These are phyloP conservation scores for Junonia oenone DNA, from an alignment of 2,888 invertebrate genomes.

Conservation along the genomic window DNA sequence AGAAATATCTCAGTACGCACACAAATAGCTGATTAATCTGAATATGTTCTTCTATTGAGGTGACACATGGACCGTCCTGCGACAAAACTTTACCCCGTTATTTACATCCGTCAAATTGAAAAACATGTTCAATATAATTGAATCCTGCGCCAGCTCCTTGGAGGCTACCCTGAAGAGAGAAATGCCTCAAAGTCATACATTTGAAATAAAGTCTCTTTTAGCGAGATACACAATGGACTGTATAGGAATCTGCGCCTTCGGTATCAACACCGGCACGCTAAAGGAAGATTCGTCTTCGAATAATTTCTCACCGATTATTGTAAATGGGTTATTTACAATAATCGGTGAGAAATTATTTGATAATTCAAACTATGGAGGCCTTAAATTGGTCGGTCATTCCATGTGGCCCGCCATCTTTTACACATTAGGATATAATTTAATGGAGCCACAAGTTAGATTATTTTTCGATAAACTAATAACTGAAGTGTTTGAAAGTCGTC, in stretches of 20 bases:
- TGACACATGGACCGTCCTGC: neutral
- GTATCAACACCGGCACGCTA: neutral
- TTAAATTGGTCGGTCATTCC: neutral
- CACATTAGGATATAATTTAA: neutral
- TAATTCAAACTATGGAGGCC: conserved; percentile 1
- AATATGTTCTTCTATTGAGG: neutral
- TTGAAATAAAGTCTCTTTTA: no score
- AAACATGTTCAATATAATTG: no score
- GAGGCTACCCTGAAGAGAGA: neutral
- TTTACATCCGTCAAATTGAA: no score
- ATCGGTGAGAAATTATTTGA: no score
- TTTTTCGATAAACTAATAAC: conserved; percentile 6
- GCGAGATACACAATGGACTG: neutral
- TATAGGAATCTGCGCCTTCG: neutral
- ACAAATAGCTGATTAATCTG: no score
- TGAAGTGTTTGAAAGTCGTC: conserved; percentile 1
- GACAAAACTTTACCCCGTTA: no score
- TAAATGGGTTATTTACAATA: no score
- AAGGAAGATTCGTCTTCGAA: neutral
- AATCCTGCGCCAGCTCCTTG: neutral
- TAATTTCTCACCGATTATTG: no score
- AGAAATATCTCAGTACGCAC: no score
- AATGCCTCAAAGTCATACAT: neutral
- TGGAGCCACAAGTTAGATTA: neutral
- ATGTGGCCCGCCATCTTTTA: conserved; percentile 9